Percentiles rank a stretch among this genome's conserved stretches.
These are phyloP conservation scores for Drosophila triauraria DNA, from an alignment of 1,140 invertebrate genomes.

Conservation along the genomic window DNA sequence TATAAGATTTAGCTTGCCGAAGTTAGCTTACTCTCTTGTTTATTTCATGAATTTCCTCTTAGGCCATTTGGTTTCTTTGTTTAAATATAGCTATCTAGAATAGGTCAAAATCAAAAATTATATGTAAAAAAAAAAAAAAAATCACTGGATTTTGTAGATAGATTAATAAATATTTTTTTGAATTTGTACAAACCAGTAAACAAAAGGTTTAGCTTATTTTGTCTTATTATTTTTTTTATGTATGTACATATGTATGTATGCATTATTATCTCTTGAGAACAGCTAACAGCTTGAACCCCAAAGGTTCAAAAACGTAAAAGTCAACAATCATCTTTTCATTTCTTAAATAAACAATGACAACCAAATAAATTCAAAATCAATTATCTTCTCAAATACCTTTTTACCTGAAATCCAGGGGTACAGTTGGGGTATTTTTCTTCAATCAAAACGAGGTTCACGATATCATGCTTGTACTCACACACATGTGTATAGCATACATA, in stretches of 20 bases:
- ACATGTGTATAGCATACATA: not conserved
- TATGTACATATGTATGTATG: not conserved
- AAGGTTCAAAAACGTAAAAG: conserved; percentile 47
- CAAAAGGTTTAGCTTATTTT: no score
- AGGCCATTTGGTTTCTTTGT: no score
- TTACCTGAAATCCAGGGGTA: conserved; percentile 26
- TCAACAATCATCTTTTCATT: conserved; percentile 58
- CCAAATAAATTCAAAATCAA: conserved; percentile 57
- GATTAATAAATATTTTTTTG: no score
- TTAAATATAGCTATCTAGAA: no score
- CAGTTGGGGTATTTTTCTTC: conserved; percentile 1
- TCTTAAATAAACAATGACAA: conserved; percentile 61
- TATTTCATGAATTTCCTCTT: no score
- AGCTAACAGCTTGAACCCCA: not conserved
- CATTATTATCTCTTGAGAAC: not conserved
- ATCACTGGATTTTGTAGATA: no score
- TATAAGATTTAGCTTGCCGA: no score
- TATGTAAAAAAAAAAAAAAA: no score
- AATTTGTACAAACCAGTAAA: no score
- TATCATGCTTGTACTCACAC: not conserved
- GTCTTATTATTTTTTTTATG: not conserved
- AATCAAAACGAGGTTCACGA: not conserved
- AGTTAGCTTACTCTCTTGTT: no score
- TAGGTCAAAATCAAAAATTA: no score
- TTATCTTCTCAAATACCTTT: conserved; percentile 48